Conservation (phyloP, 2,888 invertebrate genomes). For the Synanthedon vespiformis region DNA sequence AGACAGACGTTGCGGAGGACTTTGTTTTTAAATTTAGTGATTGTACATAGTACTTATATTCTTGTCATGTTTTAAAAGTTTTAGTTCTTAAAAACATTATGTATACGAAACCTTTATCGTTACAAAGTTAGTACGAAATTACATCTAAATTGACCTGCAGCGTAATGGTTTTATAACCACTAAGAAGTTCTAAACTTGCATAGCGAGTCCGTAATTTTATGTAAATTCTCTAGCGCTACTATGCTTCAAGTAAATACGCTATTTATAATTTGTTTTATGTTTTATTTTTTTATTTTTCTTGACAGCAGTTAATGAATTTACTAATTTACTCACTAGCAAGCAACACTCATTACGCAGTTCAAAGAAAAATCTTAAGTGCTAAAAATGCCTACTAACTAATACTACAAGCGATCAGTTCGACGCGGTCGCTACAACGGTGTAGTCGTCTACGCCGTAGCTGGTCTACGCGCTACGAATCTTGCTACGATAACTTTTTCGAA, state of each 20-base stretch:
- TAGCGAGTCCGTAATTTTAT: conserved; percentile 11
- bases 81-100: too few relatives aligned
- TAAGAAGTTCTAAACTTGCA: neutral
- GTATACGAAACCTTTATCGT: neutral
- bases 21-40: too few relatives aligned
- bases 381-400: conserved; percentile 28
- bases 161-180: neutral
- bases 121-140: neutral
- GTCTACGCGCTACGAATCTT: conserved; percentile 19
- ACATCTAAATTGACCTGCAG: neutral
- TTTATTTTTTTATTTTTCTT: neutral
- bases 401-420: conserved; percentile 32
- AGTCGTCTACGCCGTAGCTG: conserved; percentile 49
- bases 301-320: conserved; percentile 4
- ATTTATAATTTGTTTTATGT: neutral
- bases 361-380: conserved; percentile 31
- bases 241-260: neutral
- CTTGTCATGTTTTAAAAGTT: too few relatives aligned
- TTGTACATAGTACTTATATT: too few relatives aligned
- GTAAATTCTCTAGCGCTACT: conserved; percentile 9
- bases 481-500: conserved; percentile 24
- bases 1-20: too few relatives aligned
- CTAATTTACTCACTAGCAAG: conserved; percentile 17
- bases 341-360: conserved; percentile 24
- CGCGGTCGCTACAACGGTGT: conserved; percentile 41